Base-by-base conservation (phyloP, 2,113 vertebrate species). In the Centropus unirufus region DNA sequence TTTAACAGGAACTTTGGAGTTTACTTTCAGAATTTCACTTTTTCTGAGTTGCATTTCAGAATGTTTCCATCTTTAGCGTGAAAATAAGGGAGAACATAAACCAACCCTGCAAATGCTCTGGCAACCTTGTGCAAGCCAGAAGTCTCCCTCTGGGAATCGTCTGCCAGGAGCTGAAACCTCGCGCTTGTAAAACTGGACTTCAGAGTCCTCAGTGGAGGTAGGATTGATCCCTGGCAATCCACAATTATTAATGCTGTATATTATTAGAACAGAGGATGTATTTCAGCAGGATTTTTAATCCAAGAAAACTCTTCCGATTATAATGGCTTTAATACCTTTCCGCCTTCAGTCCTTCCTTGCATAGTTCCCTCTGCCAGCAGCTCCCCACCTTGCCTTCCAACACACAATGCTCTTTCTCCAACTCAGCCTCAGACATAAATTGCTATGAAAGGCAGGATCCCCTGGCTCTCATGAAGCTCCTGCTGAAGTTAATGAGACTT, bases 261-360 rank as follows among this genome's bases (percentile, higher is more conserved):
- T 83, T 80, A 83, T 54, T 8, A 63, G 72, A 92, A 47, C 52
- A 51, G 34, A 64, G n/a, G 88, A 34, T 22, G 32, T 54, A 64
- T 91, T 96, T 95, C 70, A 78, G 75, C 15, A 92, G 76, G 30
- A 62, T 84, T 95, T 88, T 93, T 87, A 91, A 91, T 59, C 75
- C 44, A 59, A 75, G 55, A 82, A 73, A 94, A 77, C 19, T 90
- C 44, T 70, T 77, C 83, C 66, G 78, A 95, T 55, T 63, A n/a
- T 82, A 86, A 92, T 26, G 58, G 63, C 42, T 42, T 92, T 69
- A 32, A 46, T 91, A 57, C 63, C 57, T 87, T 80, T 75, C 18
- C 63, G 64, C 55, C 47, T 36, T 81, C 1, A 4, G 80, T 83
- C 42, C 49, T 70, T 86, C 79, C 55, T 62, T 74, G 49, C 54